Base-by-base conservation (phyloP, 2,888 invertebrate genomes). In the Papilio demoleus region DNA sequence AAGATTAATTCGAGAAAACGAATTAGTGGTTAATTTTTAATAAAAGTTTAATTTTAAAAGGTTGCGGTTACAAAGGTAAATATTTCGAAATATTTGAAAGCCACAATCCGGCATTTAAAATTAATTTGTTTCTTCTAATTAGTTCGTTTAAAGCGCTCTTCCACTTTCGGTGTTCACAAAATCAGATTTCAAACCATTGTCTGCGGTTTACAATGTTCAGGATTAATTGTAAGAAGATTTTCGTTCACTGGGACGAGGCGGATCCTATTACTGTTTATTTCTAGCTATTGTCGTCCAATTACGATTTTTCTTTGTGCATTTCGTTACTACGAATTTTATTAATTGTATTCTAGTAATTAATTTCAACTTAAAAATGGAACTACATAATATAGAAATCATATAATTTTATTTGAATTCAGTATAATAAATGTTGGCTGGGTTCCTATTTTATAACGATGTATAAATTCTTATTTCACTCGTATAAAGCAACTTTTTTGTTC, bases 221-320 rank as follows among this genome's bases (percentile, higher is more conserved):
- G 74, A 79, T 81, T 80, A 80, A 81, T 79, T 81, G 76, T 79
- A 82, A 80, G 78, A 76, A 79, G 78, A 81, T 81, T 79, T 76
- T 74, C 71, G 74, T 75, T 76, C 76, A 75, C 75, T 76, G 75
- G 74, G 68, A 78, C 76, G 75, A 73, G 74, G 73, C 73, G 65
- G 65, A 73, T 72, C 56, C 45, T 61, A 65, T 65, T 68, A 65
- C 24, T 31, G n/a, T 65, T 56, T 65, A 65, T 56, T 65, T 69
- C 19, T 14, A 36, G 19, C 53, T 69, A 45, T 65, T 56, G 53
- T 62, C 11, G 17, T 36, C 53, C 17, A 34, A 31, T 60, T 45
- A 36, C 14, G 19, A 65, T 62, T 58, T 62, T 63, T 42, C 34
- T 24, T 60, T 66, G n/a, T n/a, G 12, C 9, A 31, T 17, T 62